Evolutionary conservation across 2,113 vertebrate species (phyloP), one percentile per base, ranked within the genome.

Genomic region (Sinosuthora webbiana): DNA sequence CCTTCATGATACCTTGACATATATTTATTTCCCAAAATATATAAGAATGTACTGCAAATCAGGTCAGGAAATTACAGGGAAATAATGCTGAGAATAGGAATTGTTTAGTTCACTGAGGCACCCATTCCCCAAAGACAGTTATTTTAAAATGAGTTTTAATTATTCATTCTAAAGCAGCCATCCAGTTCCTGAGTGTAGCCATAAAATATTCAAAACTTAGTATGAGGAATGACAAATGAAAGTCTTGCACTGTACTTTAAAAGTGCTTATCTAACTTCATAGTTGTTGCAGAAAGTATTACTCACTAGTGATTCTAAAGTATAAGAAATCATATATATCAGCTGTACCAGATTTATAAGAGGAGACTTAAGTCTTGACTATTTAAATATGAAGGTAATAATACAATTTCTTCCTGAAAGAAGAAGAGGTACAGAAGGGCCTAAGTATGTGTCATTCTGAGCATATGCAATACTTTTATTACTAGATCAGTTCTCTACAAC

Each of bases 201-300:
- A 95, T 96, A 84, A 96, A 94, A 74, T 96, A 96, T 95, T 94
- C 53, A 96, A 64, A 89, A 91, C 62, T 63, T 85, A 50, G 44
- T 84, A 90, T 76, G 67, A 90, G 19, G 83, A 94, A 96, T 95
- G 93, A 96, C 86, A 97, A 96, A 93, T 87, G 41, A 93, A 97
- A 94, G 76, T 63, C 88, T 88, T 57, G 42, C 31, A 75, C 64
- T 64, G 6, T 75, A 83, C 35, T 91, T 71, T 59, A 63, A 76
- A 95, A 94, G 21, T 90, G 75, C 57, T 45, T 22, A n/a, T 89
- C 57, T 93, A 59, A 89, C 74, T 91, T 71, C 69, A 76, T 56
- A 85, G 60, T 53, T 85, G 44, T 73, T 89, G 45, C 30, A 13
- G 71, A 93, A 95, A 92, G 33, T 60, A 41, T 73, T 89, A 81